Base-by-base conservation (phyloP, 2,888 invertebrate species). In the Pemphredon lugubris region DNA sequence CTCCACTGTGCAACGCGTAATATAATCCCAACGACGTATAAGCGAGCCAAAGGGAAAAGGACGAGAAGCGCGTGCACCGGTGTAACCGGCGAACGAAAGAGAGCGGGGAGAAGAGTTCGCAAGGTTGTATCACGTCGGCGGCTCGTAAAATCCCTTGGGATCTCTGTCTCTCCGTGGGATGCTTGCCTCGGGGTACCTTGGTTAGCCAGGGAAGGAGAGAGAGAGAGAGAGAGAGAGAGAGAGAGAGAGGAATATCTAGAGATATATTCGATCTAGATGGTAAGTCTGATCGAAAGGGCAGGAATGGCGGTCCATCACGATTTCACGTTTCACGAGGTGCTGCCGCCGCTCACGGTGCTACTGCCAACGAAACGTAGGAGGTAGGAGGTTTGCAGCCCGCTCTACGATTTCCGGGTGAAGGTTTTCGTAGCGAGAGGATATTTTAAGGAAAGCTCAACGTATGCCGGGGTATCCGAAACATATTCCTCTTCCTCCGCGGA, bases 131-230 rank as follows among this genome's bases (percentile, higher is more conserved):
- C 66, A 45, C 70, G 44, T 66, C 69, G 48, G 32, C 48, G 69
- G 54, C 57, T 72, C 72, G 58, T 72, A 72, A 72, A 72, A 72
- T 69, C 68, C 61, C 58, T 42, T 53, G 72, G 55, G 72, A 61
- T 72, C 53, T 63, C 47, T 45, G 53, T 48, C 47, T 60, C 44
- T 42, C 48, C 42, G 59, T 50, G 51, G 64, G 34, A 26, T 9
- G 42, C 34, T 44, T 30, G 57, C 47, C 34, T 68, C 51, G 53
- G 23, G 23, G 34, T 37, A 21, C n/a, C 18, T 39, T 9, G 39
- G 44, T 13, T 18, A 32, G 18, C 21, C 14, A 14, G 21, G 45
- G 21, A n/a, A 20, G 51, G 42, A 21, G 37, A 45, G n/a, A n/a
- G n/a, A n/a, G n/a, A n/a, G n/a, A n/a, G n/a, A n/a, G n/a, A n/a